Percentiles rank a stretch among this genome's conserved stretches.
Evolutionary conservation across 2,113 vertebrate species (phyloP).

Genomic region (Amphilophus citrinellus): DNA sequence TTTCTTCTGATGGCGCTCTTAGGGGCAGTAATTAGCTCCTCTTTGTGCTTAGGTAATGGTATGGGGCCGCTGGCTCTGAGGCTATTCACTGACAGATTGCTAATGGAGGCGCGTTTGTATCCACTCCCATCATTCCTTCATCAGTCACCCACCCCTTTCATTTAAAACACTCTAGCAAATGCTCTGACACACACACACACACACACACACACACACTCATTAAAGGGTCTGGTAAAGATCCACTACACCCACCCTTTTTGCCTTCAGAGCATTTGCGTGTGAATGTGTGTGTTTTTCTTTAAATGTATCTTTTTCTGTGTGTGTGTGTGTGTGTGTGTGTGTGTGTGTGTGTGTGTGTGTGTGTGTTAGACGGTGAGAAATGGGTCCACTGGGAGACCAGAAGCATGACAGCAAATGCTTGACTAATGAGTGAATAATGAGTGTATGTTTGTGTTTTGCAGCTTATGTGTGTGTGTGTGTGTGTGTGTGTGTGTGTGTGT

Average conservation of each 20-base stretch:
- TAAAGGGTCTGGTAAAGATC: conserved; percentile 49
- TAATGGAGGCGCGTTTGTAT: conserved; percentile 70
- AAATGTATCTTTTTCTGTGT: neutral
- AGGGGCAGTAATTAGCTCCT: conserved; percentile 58
- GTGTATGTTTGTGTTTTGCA: conserved; percentile 46
- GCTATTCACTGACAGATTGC: conserved; percentile 55
- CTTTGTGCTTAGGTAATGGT: conserved; percentile 64
- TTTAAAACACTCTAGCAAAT: conserved; percentile 55
- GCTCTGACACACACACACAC: neutral
- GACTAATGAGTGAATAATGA: conserved; percentile 64
- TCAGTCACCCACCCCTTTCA: conserved; percentile 54
- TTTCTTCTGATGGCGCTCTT: conserved; percentile 49
- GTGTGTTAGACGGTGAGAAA: conserved; percentile 17
- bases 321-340: neutral
- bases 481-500: neutral
- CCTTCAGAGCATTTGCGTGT: conserved; percentile 3
- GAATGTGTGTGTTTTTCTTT: neutral
- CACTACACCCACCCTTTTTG: conserved; percentile 43
- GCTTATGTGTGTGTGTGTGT: conserved; percentile 34
- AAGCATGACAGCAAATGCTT: conserved; percentile 36
- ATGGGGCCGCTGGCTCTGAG: conserved; percentile 52
- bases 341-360: neutral
- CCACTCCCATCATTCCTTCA: conserved; percentile 65
- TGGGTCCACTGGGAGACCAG: conserved; percentile 35
- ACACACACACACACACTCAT: conserved; percentile 18